A percentile compares a stretch with the other conserved stretches of the same genome.
Conservation (phyloP, 2,797 vertebrate genomes). For the Chrosomus eos region DNA sequence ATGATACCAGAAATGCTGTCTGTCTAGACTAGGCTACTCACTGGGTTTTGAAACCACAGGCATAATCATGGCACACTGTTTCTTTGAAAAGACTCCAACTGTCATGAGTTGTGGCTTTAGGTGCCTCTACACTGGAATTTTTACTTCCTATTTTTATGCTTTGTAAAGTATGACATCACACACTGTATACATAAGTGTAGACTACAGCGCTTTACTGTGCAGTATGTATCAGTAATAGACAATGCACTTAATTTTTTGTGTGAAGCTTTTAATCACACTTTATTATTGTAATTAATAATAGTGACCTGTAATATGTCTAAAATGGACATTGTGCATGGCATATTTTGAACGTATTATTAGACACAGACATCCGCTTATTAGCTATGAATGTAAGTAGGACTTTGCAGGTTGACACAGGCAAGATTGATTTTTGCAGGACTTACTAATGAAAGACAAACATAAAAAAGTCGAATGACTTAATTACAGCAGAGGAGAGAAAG, state of each 20-base stretch:
- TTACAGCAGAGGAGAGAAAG: constrained; percentile 17
- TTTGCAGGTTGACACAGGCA: neutral
- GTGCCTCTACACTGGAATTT: neutral
- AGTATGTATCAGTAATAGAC: neutral
- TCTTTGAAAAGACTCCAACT: neutral
- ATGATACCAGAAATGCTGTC: neutral
- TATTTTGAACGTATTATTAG: constrained; percentile 2
- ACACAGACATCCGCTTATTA: neutral
- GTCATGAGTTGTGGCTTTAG: constrained; percentile 2
- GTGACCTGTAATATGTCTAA: neutral
- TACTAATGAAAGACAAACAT: constrained; percentile 37
- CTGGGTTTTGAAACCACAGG: neutral
- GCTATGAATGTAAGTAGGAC: neutral
- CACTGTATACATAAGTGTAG: neutral
- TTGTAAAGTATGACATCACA: neutral
- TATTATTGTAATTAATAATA: neutral
- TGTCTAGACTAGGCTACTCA: neutral
- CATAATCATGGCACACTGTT: neutral
- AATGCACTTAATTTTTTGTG: neutral
- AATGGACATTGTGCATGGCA: neutral
- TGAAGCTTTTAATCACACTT: neutral
- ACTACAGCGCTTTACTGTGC: neutral
- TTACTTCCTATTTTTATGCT: neutral
- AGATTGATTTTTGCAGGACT: neutral
- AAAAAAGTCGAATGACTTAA: constrained; percentile 15